Base-by-base conservation (phyloP, 2,888 invertebrate genomes). In the Gerris lacustris region DNA sequence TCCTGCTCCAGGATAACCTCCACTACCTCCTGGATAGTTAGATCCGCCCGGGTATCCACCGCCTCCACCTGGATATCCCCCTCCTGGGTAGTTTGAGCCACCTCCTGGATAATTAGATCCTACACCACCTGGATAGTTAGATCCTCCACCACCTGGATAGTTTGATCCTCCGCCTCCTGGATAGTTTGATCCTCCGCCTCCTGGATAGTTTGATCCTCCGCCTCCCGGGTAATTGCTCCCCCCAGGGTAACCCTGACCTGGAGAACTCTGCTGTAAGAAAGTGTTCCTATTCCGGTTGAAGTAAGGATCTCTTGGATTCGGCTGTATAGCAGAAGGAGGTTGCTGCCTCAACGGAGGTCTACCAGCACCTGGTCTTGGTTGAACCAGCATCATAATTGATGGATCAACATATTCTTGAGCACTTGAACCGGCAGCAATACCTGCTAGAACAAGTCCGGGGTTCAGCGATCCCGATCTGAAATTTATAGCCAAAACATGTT, bases 401-500 rank as follows among this genome's bases (percentile, higher is more conserved):
- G 71, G 66, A 9, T 69, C 81, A 1, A 88, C 84, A 31, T 78
- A 81, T 77, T 90, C 87, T 1, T 83, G 55, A 55, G 55, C 55
- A 55, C 55, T 84, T 0, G 88, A 81, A 7, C 89, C 91, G 6
- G 91, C 86, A 0, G 91, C 90, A 73, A 92, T 87, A 62, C 90
- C 92, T 64, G 89, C 86, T 18, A 92, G 81, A 0, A 92, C 80
- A 63, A 86, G 81, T 6, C 91, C 91, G 44, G 85, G 86, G 47
- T 88, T 84, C 0, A 91, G 82, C 0, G 87, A 83, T 11, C 91
- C 91, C 87, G 89, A 91, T 66, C 76, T 76, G 67, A 9, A 69
- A 63, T 5, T 31, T 31, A 31, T 31, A 31, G 31, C 31, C 2
- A 31, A n/a, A 68, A 47, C 1, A 6, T 44, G 9, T 67, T 45